A percentile compares a stretch with the other conserved stretches of the same genome.
Conservation (phyloP, 2,888 invertebrate genomes). For the Leistus spinibarbis region DNA sequence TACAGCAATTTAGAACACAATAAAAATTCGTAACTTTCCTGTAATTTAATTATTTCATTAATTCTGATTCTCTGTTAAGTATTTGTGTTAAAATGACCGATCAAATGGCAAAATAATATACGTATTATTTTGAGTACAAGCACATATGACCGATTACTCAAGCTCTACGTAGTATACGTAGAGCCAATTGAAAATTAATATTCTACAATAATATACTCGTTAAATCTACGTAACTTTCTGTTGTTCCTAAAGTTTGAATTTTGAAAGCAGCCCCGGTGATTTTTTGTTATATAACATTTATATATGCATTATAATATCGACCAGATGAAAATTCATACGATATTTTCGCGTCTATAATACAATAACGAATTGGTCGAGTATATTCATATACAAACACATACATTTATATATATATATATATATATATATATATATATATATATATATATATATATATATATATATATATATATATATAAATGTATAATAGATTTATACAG, state of each 20-base stretch:
- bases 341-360: slow-evolving; percentile 46
- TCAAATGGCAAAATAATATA: too few relatives aligned
- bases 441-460: slow-evolving; percentile 45
- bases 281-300: slow-evolving; percentile 59
- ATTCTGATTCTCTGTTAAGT: too few relatives aligned
- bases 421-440: slow-evolving; percentile 27
- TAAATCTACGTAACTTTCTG: background rate
- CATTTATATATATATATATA: slow-evolving; percentile 34
- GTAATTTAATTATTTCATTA: too few relatives aligned
- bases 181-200: too few relatives aligned
- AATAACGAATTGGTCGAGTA: slow-evolving; percentile 52
- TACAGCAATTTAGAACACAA: too few relatives aligned
- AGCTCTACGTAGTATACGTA: too few relatives aligned
- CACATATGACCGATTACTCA: too few relatives aligned
- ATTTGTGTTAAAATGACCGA: too few relatives aligned
- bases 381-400: slow-evolving; percentile 49
- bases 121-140: too few relatives aligned
- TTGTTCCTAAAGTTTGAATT: background rate
- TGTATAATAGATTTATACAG: slow-evolving; percentile 43
- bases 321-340: slow-evolving; percentile 48
- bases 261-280: slow-evolving; percentile 44
- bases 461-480: slow-evolving; percentile 27
- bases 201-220: too few relatives aligned
- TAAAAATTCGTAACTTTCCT: too few relatives aligned
- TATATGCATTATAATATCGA: slow-evolving; percentile 58